These are phyloP conservation scores for Ciconia stormi DNA, from an alignment of 2,113 vertebrate species.

Conservation along the genomic window DNA sequence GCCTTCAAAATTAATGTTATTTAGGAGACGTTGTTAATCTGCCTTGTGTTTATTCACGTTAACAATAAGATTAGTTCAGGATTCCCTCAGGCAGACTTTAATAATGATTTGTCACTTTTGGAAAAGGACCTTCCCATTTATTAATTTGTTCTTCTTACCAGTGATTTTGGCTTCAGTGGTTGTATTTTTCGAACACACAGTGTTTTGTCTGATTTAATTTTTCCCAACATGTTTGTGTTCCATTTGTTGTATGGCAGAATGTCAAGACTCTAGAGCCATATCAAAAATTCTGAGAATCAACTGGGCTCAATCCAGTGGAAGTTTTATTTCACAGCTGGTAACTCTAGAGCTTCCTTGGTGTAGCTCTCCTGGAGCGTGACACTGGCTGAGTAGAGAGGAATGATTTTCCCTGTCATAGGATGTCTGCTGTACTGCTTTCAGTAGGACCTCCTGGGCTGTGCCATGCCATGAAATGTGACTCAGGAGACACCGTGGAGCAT, in stretches of 20 bases:
- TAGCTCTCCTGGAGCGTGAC: fast-evolving
- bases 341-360: neutral
- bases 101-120: neutral
- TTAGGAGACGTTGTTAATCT: neutral
- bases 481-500: neutral
- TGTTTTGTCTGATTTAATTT: neutral
- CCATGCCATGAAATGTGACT: fast-evolving
- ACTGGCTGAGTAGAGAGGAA: neutral
- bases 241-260: neutral
- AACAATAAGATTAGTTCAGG: neutral
- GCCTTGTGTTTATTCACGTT: neutral
- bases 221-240: neutral
- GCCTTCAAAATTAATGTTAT: neutral
- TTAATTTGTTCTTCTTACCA: neutral
- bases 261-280: neutral
- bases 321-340: neutral
- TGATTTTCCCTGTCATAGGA: fast-evolving
- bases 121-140: neutral
- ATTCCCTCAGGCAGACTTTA: neutral
- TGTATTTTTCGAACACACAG: neutral
- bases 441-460: neutral
- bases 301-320: neutral
- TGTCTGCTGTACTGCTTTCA: neutral
- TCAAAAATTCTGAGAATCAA: neutral
- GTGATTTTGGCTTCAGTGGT: neutral